These are phyloP conservation scores for Catharus fuscescens DNA, from an alignment of 2,113 vertebrate species.

Conservation along the genomic window DNA sequence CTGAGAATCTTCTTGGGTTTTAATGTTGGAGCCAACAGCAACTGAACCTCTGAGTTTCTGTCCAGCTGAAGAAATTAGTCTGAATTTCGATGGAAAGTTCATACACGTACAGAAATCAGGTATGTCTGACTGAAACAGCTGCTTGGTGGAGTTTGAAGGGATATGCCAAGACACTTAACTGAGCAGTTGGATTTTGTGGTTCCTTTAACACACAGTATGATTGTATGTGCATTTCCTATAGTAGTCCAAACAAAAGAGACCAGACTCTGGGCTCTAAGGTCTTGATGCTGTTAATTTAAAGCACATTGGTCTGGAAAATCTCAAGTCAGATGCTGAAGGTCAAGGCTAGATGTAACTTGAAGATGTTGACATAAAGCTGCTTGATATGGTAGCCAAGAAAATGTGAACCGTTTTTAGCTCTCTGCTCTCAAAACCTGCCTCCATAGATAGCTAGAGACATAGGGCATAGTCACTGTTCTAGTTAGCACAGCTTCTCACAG, in stretches of 20 bases:
- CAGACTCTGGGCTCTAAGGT: neutral
- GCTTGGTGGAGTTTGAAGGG: neutral
- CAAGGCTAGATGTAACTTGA: constrained; percentile 44
- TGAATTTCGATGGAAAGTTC: neutral
- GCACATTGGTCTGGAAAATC: neutral
- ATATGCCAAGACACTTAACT: neutral
- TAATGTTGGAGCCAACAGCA: neutral
- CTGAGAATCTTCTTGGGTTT: neutral
- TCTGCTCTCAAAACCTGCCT: neutral
- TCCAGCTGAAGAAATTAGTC: neutral
- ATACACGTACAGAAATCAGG: neutral
- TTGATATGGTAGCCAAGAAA: constrained; percentile 26
- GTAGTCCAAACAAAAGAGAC: neutral
- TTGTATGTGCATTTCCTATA: neutral
- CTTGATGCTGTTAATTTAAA: neutral
- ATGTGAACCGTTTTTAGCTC: constrained; percentile 29
- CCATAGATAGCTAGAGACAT: neutral
- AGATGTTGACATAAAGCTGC: constrained; percentile 22
- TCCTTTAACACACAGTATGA: neutral
- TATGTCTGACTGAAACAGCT: neutral
- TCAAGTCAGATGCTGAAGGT: constrained; percentile 10
- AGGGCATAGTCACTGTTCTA: neutral
- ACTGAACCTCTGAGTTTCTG: neutral
- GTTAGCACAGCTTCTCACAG: neutral
- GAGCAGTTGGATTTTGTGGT: neutral